These are phyloP conservation scores for Cheirogaleus major DNA, from an alignment of 2,797 vertebrate genomes.

Conservation along the genomic window DNA sequence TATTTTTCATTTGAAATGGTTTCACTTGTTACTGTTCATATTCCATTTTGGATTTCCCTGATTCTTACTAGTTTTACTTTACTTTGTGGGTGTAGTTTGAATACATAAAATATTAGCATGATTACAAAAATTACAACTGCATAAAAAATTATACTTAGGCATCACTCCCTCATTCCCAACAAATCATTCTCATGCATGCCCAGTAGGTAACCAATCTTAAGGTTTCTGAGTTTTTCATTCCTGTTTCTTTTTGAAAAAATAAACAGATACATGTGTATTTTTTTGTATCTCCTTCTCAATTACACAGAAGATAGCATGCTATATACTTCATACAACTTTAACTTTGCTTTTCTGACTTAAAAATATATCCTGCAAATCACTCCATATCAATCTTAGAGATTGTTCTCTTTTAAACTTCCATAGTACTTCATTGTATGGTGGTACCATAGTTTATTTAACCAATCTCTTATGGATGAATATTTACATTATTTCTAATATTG, in stretches of 20 bases:
- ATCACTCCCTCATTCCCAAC: not conserved
- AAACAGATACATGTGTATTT: not conserved
- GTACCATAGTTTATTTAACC: not conserved
- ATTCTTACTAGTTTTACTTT: not conserved
- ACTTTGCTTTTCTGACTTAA: not conserved
- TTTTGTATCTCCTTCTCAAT: not conserved
- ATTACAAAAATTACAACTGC: not conserved
- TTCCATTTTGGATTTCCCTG: not conserved
- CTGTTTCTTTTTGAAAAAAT: not conserved
- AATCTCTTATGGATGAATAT: not conserved
- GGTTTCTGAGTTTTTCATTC: not conserved
- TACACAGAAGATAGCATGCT: not conserved
- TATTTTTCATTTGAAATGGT: not conserved
- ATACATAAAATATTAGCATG: not conserved
- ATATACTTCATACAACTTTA: not conserved
- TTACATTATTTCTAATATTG: not conserved
- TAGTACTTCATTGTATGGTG: not conserved
- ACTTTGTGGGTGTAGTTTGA: not conserved
- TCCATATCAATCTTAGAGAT: not conserved
- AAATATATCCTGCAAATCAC: not conserved
- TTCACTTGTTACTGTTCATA: not conserved
- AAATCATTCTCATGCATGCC: not conserved
- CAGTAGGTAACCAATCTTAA: not conserved
- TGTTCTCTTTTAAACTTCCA: not conserved
- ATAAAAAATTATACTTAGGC: not conserved